A percentile compares a stretch with the other conserved stretches of the same genome.
Conservation (phyloP, 1,140 invertebrate genomes). For the Drosophila punjabiensis region DNA sequence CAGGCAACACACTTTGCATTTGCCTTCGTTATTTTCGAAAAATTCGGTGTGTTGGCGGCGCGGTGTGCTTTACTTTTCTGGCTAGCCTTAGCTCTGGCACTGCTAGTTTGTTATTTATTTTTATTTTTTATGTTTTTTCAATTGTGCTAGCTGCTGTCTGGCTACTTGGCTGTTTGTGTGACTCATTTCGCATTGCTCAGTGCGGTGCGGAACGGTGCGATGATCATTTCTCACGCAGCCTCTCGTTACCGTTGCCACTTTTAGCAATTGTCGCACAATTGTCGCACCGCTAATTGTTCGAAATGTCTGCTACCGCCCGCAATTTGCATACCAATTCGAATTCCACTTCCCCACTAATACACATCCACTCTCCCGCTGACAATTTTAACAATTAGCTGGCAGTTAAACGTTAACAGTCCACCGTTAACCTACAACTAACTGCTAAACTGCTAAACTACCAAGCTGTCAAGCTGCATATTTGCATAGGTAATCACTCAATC, state of each 20-base stretch:
- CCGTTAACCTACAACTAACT: constrained; percentile 16
- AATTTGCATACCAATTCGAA: constrained; percentile 26
- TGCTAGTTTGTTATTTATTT: constrained; percentile 41
- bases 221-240: constrained; percentile 28
- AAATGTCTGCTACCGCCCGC: constrained; percentile 9
- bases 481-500: constrained; percentile 36
- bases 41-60: constrained; percentile 22
- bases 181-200: constrained; percentile 28
- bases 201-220: neutral
- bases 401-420: constrained; percentile 24
- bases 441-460: constrained; percentile 19
- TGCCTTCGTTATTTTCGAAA: constrained; percentile 42
- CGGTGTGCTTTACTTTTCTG: constrained; percentile 24
- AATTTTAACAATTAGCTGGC: constrained; percentile 19
- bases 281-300: constrained; percentile 29
- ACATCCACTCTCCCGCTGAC: neutral
- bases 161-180: constrained; percentile 11
- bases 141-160: constrained; percentile 16
- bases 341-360: neutral
- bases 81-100: constrained; percentile 13
- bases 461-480: constrained; percentile 40
- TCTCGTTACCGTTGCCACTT: constrained; percentile 23
- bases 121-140: constrained; percentile 26
- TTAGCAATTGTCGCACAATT: constrained; percentile 37
- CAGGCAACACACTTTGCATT: constrained; percentile 45